Base-by-base conservation (phyloP, 2,113 vertebrate species). In the Noturus placidus region DNA sequence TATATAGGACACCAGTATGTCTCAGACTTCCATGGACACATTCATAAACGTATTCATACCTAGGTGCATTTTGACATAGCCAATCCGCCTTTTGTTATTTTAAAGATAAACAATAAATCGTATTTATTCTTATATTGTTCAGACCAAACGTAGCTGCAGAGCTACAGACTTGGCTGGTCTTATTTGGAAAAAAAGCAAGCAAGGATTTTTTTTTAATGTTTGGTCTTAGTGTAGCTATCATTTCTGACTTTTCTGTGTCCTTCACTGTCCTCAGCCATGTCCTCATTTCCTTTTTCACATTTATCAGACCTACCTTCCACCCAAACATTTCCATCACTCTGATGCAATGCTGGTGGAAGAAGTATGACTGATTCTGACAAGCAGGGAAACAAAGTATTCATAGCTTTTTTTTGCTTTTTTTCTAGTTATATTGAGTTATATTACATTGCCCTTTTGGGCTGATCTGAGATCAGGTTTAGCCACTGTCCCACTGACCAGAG, bases 251-350 rank as follows among this genome's bases (percentile, higher is more conserved):
- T 50, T 50, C 7, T 14, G 17, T 50, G 27, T 50, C 84, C 15
- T 77, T 78, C 57, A 30, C 7, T 65, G 74, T 86, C 57, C 17
- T 67, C 19, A 38, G 42, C 30, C 76, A 69, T 86, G 42, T 25
- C 76, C 30, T 80, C 85, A 38, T 56, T 86, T 81, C 77, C 63
- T 27, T 30, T 65, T 35, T 27, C 61, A 69, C 22, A 38, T 52
- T 81, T 38, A 30, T 69, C 77, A 69, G 30, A 67, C 25, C 22
- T 63, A 65, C 63, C n/a, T 19, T 35, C 11, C 59, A 38, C 27
- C 19, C 30, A 46, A n/a, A 35, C 17, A 9, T 52, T 54, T 50
- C 30, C 61, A 61, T 67, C 50, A 65, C 61, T n/a, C 30, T 56
- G 20, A 5, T 27, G 6, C n/a, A 79, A 35, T 4, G 10, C 85